These are phyloP conservation scores for Pachypeltis micranthus DNA, from an alignment of 1,140 invertebrate species.

Conservation along the genomic window DNA sequence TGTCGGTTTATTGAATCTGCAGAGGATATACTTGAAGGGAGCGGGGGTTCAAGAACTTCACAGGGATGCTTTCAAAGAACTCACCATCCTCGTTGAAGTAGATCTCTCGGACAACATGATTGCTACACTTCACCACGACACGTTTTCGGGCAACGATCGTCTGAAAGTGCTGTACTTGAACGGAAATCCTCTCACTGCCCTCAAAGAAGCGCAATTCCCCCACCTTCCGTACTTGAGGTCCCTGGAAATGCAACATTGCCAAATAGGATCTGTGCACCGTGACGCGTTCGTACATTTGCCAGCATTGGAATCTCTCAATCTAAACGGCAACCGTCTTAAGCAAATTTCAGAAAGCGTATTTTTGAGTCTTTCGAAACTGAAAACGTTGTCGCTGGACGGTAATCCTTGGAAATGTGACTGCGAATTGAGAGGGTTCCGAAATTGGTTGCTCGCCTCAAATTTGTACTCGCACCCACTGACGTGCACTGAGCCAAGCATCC, in stretches of 20 bases:
- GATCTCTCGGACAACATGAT: conserved; percentile 66
- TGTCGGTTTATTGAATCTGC: conserved; percentile 67
- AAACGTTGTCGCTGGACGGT: conserved; percentile 65
- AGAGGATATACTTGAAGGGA: conserved; percentile 63
- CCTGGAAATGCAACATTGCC: conserved; percentile 63
- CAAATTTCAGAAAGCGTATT: conserved; percentile 52
- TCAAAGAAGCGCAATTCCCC: conserved; percentile 56
- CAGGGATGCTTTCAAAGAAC: conserved; percentile 67
- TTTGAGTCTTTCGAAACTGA: conserved; percentile 51
- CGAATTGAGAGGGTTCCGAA: conserved; percentile 61
- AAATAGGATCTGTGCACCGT: conserved; percentile 53
- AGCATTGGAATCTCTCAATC: conserved; percentile 53
- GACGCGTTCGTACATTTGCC: conserved; percentile 55
- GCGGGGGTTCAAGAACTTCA: conserved; percentile 62
- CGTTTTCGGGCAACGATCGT: conserved; percentile 62
- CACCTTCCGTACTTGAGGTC: conserved; percentile 53
- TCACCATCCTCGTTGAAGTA: conserved; percentile 77
- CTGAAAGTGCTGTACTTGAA: conserved; percentile 53
- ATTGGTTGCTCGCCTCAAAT: conserved; percentile 61
- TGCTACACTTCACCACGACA: conserved; percentile 49
- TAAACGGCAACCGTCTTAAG: conserved; percentile 54
- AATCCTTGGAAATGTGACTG: conserved; percentile 86
- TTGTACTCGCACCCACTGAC: conserved; percentile 50
- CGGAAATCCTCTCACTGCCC: conserved; percentile 52
- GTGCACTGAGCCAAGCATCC: conserved; percentile 46